These are phyloP conservation scores for Puffinus mauretanicus DNA, from an alignment of 2,113 vertebrate genomes.

Conservation along the genomic window DNA sequence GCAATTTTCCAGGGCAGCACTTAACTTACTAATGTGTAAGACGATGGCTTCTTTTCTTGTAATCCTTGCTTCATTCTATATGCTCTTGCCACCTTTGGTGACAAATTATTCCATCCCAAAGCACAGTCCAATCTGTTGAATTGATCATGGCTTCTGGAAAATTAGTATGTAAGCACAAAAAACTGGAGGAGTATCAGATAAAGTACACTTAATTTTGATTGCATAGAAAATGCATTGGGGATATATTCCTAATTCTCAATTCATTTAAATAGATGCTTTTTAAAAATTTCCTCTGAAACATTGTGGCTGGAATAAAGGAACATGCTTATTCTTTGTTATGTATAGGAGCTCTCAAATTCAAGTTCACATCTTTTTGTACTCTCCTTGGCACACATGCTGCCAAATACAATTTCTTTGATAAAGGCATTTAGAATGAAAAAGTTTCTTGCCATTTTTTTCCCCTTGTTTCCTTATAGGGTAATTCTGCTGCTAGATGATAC, in stretches of 20 bases:
- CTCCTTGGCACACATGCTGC: not conserved
- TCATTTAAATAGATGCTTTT: not conserved
- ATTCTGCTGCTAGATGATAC: not conserved
- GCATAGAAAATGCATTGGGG: not conserved
- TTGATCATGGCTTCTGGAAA: not conserved
- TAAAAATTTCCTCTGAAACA: not conserved
- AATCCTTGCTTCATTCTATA: not conserved
- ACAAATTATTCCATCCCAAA: not conserved
- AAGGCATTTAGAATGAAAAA: not conserved
- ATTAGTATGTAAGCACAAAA: not conserved
- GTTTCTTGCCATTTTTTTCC: not conserved
- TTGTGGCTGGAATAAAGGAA: not conserved
- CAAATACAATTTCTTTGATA: not conserved
- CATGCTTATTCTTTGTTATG: not conserved
- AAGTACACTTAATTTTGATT: not conserved
- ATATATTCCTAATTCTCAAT: not conserved
- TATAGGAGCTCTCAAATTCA: not conserved
- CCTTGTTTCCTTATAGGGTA: not conserved
- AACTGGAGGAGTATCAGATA: not conserved
- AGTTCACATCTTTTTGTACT: not conserved
- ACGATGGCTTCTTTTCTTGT: not conserved
- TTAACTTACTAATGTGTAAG: not conserved
- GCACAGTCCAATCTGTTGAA: not conserved
- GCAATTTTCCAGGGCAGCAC: not conserved
- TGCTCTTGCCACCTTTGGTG: not conserved